A percentile compares a stretch with the other conserved stretches of the same genome.
Evolutionary conservation across 2,113 vertebrate genomes (phyloP).

Genomic region (Indri indri): DNA sequence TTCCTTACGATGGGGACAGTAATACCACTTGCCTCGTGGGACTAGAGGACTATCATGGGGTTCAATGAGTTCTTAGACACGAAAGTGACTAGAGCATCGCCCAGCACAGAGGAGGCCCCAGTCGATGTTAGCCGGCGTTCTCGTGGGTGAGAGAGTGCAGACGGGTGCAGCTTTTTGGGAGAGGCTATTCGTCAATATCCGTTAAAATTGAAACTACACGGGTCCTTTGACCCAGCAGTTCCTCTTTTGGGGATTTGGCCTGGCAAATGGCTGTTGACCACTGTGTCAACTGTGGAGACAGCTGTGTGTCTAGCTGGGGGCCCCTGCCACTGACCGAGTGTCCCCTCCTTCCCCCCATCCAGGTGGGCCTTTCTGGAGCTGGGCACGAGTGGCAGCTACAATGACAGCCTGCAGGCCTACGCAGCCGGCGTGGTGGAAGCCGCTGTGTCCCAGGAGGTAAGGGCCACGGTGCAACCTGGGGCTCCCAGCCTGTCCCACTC

Average conservation of each 20-base stretch:
- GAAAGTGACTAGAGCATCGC: neutral
- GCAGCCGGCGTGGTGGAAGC: conserved; percentile 94
- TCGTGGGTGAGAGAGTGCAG: neutral
- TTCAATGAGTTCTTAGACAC: neutral
- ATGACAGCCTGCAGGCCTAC: conserved; percentile 94
- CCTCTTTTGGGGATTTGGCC: neutral
- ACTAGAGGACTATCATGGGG: fast-evolving
- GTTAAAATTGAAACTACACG: neutral
- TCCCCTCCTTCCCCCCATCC: neutral
- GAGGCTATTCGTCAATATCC: neutral
- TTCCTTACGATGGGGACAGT: fast-evolving
- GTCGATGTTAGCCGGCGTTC: fast-evolving
- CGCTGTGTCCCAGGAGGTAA: conserved; percentile 89
- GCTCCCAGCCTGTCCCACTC: neutral
- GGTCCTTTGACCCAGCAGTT: neutral
- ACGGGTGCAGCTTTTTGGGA: neutral
- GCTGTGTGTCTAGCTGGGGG: fast-evolving
- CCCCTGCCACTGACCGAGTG: neutral
- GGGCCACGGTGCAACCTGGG: fast-evolving
- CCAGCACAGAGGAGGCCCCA: neutral
- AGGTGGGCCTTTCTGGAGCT: conserved; percentile 95
- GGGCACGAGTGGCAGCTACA: conserved; percentile 86
- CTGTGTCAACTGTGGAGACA: fast-evolving
- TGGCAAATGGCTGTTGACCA: neutral
- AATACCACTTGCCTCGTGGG: fast-evolving